Conservation (phyloP, 2,888 invertebrate species). For the Adelognathus sp. region DNA sequence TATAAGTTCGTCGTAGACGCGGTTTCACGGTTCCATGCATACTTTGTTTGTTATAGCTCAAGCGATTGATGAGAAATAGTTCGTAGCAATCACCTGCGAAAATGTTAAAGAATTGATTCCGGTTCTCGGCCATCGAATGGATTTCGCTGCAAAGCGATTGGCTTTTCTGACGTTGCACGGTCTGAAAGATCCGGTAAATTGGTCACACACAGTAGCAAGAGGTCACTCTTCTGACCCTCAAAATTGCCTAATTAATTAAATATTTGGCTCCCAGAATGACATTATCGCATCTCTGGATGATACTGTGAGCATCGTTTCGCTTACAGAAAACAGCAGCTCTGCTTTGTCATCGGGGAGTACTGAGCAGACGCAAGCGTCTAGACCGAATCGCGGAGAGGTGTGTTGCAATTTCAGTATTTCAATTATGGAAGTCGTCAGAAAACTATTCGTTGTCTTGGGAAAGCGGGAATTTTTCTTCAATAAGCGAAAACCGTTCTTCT, state of each 20-base stretch:
- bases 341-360: neutral
- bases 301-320: neutral
- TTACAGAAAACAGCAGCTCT: neutral
- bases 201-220: no score
- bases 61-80: neutral
- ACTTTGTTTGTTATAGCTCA: neutral
- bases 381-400: neutral
- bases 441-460: no score
- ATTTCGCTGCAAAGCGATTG: neutral
- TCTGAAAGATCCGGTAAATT: conserved; percentile 7
- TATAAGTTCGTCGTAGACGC: no score
- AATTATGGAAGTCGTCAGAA: no score
- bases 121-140: neutral
- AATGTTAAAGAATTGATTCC: conserved; percentile 9
- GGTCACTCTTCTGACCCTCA: no score
- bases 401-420: neutral
- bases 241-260: neutral
- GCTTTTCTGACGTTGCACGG: neutral
- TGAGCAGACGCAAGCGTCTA: neutral
- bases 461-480: no score
- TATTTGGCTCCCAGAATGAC: neutral
- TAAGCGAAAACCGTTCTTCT: no score
- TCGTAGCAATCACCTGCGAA: neutral
- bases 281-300: neutral
- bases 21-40: no score